phyloP scores from a whole-genome alignment of 1,140 invertebrate species.

The Neuroterus valhalla region DNA sequence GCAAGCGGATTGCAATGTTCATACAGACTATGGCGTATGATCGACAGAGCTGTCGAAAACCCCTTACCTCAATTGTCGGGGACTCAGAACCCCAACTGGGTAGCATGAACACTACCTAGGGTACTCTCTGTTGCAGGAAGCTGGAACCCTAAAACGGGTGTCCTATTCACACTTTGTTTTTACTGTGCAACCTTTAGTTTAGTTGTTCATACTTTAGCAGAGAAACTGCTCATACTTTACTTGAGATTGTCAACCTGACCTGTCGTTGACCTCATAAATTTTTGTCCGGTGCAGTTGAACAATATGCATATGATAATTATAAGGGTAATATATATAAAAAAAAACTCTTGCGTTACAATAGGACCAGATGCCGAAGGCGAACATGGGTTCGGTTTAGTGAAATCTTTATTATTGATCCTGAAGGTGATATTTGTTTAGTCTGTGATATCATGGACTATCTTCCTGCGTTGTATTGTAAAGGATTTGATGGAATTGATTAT shows the following conservation, averaged over 20 bases:
- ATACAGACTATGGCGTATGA: no score
- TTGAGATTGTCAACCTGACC: background rate
- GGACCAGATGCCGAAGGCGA: background rate
- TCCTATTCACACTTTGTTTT: no score
- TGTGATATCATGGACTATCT: background rate
- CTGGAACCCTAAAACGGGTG: no score
- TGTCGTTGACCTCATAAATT: background rate
- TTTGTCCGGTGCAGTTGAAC: background rate
- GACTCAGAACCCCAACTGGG: no score
- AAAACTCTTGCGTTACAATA: background rate
- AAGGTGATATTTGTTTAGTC: background rate
- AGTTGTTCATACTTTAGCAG: constrained; percentile 1
- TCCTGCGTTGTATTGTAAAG: background rate
- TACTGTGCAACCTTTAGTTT: background rate
- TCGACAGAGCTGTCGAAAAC: no score
- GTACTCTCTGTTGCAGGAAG: no score
- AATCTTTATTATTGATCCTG: background rate
- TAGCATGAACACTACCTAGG: no score
- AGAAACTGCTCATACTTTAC: background rate
- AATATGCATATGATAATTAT: background rate
- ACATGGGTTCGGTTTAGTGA: background rate
- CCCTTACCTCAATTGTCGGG: no score
- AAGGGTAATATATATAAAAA: background rate
- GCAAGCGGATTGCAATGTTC: no score
- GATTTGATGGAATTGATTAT: background rate